These are phyloP conservation scores for Noctuana brunneofusca DNA, from an alignment of 2,888 invertebrate genomes.

Conservation along the genomic window DNA sequence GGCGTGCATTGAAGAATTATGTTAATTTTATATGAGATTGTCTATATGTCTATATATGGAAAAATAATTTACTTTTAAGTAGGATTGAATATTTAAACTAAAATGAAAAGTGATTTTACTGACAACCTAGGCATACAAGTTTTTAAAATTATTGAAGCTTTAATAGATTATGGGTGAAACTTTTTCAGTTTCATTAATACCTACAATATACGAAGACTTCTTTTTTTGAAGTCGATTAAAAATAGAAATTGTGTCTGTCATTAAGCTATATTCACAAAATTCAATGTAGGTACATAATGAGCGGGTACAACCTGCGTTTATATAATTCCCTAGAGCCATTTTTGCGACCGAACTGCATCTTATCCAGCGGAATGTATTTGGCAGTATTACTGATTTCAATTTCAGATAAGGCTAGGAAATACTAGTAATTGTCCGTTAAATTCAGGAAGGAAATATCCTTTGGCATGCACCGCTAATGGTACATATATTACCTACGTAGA, in stretches of 20 bases:
- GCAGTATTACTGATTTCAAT: constrained; percentile 44
- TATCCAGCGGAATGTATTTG: constrained; percentile 41
- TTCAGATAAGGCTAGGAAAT: constrained; percentile 43
- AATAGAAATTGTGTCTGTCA: no score
- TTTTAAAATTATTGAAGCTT: no score
- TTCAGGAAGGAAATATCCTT: constrained; percentile 38
- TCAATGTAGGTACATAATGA: background rate
- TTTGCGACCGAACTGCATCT: constrained; percentile 36
- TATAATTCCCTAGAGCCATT: constrained; percentile 29
- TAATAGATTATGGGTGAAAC: no score
- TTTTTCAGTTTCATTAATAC: no score
- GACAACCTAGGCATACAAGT: no score
- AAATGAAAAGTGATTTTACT: no score
- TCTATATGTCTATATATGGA: background rate
- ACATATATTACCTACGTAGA: constrained; percentile 5
- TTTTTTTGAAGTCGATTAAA: no score
- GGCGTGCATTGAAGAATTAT: no score
- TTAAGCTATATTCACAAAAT: background rate
- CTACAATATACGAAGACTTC: no score
- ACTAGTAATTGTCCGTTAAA: constrained; percentile 43
- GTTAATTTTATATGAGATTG: constrained; percentile 5
- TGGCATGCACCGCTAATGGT: constrained; percentile 34
- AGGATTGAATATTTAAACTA: no score
- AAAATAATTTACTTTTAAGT: no score
- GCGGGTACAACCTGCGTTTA: background rate